Evolutionary conservation across 2,797 vertebrate genomes (phyloP).

Genomic region (Phylloscopus collybita): DNA sequence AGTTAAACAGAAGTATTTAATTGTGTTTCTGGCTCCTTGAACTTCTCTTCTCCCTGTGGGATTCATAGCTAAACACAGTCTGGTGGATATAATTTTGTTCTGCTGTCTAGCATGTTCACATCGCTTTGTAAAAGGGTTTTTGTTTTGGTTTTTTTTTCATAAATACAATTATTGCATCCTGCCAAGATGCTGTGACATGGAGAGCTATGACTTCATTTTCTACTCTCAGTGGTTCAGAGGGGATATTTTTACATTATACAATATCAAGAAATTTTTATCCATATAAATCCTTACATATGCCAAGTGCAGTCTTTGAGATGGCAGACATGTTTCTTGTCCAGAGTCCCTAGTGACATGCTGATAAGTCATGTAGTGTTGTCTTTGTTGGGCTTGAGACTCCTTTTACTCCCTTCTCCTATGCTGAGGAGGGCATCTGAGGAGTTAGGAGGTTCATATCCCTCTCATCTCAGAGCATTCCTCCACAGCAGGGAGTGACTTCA

Average conservation of each 20-base stretch:
- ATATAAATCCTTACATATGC: not conserved
- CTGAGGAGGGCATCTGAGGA: not conserved
- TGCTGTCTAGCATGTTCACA: not conserved
- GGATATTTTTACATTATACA: not conserved
- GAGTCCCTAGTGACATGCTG: not conserved
- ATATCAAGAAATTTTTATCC: not conserved
- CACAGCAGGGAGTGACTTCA: not conserved
- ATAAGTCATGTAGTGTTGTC: not conserved
- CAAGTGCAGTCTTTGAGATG: not conserved
- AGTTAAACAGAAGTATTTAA: not conserved
- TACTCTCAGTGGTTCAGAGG: not conserved
- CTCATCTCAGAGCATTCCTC: not conserved
- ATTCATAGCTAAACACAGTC: not conserved
- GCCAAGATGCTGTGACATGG: not conserved
- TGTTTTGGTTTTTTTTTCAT: not conserved
- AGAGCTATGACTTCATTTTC: not conserved
- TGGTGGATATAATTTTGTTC: not conserved
- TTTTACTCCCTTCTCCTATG: not conserved
- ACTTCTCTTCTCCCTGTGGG: not conserved
- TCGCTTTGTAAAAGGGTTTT: not conserved
- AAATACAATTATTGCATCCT: not conserved
- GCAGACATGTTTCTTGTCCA: not conserved
- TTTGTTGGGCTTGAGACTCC: not conserved
- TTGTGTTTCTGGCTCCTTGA: constrained; percentile 3
- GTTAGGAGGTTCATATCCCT: not conserved